Conservation (phyloP, 2,888 invertebrate species). For the Neoascia interrupta region DNA sequence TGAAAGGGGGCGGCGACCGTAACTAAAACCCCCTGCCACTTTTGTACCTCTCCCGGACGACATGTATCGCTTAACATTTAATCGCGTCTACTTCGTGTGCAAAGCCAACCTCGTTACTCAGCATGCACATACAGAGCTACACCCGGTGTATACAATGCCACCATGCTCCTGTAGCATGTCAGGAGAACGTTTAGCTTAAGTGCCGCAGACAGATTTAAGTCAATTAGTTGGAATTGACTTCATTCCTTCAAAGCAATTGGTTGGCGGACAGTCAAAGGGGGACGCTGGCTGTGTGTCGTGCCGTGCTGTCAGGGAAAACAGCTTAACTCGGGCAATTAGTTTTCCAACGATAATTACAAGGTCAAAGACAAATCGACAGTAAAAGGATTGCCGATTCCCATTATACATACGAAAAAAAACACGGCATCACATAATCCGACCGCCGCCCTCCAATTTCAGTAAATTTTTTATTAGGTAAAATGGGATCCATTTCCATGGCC, state of each 20-base stretch:
- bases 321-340: conserved; percentile 65
- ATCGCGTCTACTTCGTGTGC: conserved; percentile 62
- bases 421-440: conserved; percentile 2
- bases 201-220: conserved; percentile 67
- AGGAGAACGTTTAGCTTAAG: conserved; percentile 58
- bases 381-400: conserved; percentile 37
- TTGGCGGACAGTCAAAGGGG: no score
- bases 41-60: conserved; percentile 4
- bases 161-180: conserved; percentile 43
- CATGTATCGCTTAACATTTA: conserved; percentile 56
- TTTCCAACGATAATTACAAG: conserved; percentile 62
- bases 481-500: background rate
- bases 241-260: conserved; percentile 25
- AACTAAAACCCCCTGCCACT: no score
- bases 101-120: conserved; percentile 56
- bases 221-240: conserved; percentile 65
- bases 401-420: background rate
- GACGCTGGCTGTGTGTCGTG: no score
- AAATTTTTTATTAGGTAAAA: conserved; percentile 36
- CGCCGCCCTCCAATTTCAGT: background rate
- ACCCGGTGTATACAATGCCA: conserved; percentile 11
- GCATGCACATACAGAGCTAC: conserved; percentile 12
- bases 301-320: conserved; percentile 13
- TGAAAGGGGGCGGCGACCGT: background rate
- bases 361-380: conserved; percentile 60